Conservation (phyloP, 2,113 vertebrate genomes). For the Nicator chloris region DNA sequence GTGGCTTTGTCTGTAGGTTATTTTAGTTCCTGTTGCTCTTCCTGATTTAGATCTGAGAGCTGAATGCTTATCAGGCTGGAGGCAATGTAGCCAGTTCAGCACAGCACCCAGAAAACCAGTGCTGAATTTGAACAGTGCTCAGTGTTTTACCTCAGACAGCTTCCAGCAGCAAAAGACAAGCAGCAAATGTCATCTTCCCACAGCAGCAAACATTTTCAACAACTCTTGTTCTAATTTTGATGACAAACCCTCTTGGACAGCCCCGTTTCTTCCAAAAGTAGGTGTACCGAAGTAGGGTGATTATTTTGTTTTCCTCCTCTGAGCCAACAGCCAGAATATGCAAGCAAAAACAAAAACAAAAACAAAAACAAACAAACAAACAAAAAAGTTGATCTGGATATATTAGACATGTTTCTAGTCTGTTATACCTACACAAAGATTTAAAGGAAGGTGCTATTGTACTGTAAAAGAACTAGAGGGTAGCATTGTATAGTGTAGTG, state of each 20-base stretch:
- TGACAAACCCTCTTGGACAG: neutral
- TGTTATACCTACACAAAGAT: neutral
- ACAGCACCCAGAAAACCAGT: neutral
- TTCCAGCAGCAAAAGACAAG: neutral
- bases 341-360: no score
- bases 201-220: neutral
- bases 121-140: neutral
- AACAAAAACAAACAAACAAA: no score
- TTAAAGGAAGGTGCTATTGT: constrained; percentile 40
- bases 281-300: rapidly evolving
- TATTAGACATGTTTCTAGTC: neutral
- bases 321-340: neutral
- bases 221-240: neutral
- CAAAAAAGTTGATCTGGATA: neutral
- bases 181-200: neutral
- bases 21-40: neutral
- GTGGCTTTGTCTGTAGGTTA: neutral
- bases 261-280: neutral
- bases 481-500: constrained; percentile 56
- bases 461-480: constrained; percentile 54
- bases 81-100: neutral
- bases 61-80: neutral
- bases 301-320: neutral
- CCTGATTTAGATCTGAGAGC: neutral
- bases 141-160: neutral